Conservation (phyloP, 2,797 vertebrate species). For the Amniataba percoides region DNA sequence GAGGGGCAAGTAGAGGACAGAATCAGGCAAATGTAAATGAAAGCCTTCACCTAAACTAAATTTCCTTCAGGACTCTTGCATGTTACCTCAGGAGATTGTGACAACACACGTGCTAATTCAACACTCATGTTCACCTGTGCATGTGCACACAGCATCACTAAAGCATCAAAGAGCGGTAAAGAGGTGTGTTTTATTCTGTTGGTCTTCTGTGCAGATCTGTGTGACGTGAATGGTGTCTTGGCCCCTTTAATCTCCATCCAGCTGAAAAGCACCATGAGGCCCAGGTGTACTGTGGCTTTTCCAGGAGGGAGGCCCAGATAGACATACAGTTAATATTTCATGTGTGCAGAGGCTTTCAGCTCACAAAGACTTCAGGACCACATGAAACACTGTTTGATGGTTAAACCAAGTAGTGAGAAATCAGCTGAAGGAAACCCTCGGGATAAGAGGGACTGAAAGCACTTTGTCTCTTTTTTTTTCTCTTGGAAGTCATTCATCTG, state of each 20-base stretch:
- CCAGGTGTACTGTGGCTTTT: constrained; percentile 44
- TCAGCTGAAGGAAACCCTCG: constrained; percentile 57
- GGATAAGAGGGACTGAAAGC: constrained; percentile 53
- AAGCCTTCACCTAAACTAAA: constrained; percentile 1
- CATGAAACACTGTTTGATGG: constrained; percentile 72
- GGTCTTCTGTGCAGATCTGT: constrained; percentile 15
- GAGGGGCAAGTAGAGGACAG: constrained; percentile 33
- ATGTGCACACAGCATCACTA: constrained; percentile 21
- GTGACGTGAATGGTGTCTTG: constrained; percentile 33
- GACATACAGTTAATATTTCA: constrained; percentile 69
- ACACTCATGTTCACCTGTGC: constrained; percentile 20
- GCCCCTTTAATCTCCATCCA: constrained; percentile 62
- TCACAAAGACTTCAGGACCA: constrained; percentile 48
- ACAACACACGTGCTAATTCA: neutral
- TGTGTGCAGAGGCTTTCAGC: constrained; percentile 55
- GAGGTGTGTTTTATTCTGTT: constrained; percentile 11
- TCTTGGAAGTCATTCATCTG: constrained; percentile 58
- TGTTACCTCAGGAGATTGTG: neutral
- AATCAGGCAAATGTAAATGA: neutral
- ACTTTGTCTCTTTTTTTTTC: constrained; percentile 41
- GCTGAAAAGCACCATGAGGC: constrained; percentile 44
- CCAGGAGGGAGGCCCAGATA: constrained; percentile 40
- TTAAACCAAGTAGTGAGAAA: constrained; percentile 65
- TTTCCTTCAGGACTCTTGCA: neutral
- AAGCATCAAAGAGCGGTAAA: constrained; percentile 42